phyloP scores from a whole-genome alignment of 2,888 invertebrate genomes.

The Bursaphelenchus okinawaensis region DNA sequence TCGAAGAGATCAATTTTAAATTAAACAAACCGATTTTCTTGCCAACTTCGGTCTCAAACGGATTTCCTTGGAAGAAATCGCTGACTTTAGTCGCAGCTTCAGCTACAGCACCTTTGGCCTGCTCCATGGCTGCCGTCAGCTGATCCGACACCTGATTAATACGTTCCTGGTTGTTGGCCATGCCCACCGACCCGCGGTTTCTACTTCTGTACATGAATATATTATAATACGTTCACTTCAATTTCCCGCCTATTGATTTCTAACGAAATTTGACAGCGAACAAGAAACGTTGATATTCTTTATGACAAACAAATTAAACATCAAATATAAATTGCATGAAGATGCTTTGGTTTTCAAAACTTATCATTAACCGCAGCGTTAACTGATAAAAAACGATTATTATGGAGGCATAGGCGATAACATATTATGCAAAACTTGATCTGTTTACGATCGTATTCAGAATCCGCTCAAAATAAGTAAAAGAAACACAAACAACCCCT shows the following conservation, averaged over 20 bases:
- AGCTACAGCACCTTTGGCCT: constrained; percentile 51
- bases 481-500: background rate
- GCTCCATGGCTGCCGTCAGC: constrained; percentile 46
- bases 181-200: background rate
- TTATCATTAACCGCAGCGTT: too few species aligned
- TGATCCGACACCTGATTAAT: constrained; percentile 30
- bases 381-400: too few species aligned
- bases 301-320: too few species aligned
- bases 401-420: too few species aligned
- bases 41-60: constrained; percentile 53
- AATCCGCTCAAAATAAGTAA: background rate
- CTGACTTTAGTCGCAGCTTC: constrained; percentile 46
- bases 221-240: too few species aligned
- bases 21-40: constrained; percentile 45
- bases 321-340: too few species aligned
- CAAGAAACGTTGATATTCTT: too few species aligned
- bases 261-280: too few species aligned
- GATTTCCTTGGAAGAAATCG: constrained; percentile 57
- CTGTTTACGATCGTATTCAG: background rate
- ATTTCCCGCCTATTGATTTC: too few species aligned
- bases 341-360: too few species aligned
- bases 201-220: background rate
- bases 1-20: too few species aligned
- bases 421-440: too few species aligned
- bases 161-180: background rate